Evolutionary conservation across 92 coral and sea anemone species (phyloP), one percentile per base, ranked within the genome.

Genomic region (Epizoanthus illoricatus): DNA sequence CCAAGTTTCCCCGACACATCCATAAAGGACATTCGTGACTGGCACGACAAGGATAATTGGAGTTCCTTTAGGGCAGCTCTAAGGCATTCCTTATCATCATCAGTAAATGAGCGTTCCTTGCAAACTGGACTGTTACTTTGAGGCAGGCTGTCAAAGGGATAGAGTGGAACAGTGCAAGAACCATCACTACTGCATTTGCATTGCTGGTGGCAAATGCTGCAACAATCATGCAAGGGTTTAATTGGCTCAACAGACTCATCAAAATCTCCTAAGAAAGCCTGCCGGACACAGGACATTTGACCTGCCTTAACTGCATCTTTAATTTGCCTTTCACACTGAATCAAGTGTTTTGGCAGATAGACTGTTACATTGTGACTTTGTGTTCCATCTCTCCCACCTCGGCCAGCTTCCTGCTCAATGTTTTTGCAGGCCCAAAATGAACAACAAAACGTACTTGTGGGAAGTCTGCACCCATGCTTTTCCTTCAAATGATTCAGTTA

Each of bases 401-500:
- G 33, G 16, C 95, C 92, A 20, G 91, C 95, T 63, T 92, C 88
- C 62, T 87, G 91, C 41, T 88, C 18, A 88, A 72, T n/a, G 83
- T 79, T 55, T 90, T 79, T 16, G 92, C 92, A 24, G 90, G 94
- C 56, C 94, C 89, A 84, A 91, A 85, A 33, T 88, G 86, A 19
- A 85, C 59, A 16, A 88, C 89, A 80, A 85, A 88, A 71, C 62
- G 85, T 33, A 91, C 91, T 75, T 75, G 73, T 19, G 95, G 95
- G 45, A 84, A 89, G 76, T 92, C 91, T 18, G 89, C 89, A 8
- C 95, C 95, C 92, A 92, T 91, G 24, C 90, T 86, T 54, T 86
- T 70, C 24, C 86, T 79, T 39, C 33, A 28, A 88, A 84, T 42
- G 92, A 89, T 60, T 89, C 91, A 28, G 87, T 87, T 17, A 85